These are phyloP conservation scores for Typhlichthys eigenmanni DNA, from an alignment of 2,797 vertebrate species.

Conservation along the genomic window DNA sequence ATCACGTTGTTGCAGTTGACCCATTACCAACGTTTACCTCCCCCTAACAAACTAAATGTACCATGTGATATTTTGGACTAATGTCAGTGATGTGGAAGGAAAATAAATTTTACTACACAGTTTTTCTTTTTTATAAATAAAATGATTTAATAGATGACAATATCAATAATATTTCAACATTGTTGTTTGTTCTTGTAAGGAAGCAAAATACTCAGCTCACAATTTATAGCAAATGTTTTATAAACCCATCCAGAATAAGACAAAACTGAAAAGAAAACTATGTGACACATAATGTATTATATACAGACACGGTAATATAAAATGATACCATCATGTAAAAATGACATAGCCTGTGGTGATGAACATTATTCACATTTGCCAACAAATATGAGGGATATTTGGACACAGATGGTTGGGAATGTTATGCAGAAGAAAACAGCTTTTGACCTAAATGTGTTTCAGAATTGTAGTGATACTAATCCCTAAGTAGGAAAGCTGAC, in stretches of 20 bases:
- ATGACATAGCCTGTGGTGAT: slow-evolving; percentile 66
- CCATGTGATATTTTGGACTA: slow-evolving; percentile 10
- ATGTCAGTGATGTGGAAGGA: slow-evolving; percentile 1
- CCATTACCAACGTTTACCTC: slow-evolving; percentile 60
- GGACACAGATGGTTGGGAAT: slow-evolving; percentile 25
- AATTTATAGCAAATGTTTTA: slow-evolving; percentile 74
- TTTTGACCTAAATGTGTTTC: slow-evolving; percentile 60
- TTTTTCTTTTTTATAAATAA: slow-evolving; percentile 74
- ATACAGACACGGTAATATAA: slow-evolving; percentile 69
- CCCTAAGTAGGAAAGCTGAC: slow-evolving; percentile 66
- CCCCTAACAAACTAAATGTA: slow-evolving; percentile 18
- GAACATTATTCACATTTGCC: slow-evolving; percentile 72
- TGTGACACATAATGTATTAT: slow-evolving; percentile 64
- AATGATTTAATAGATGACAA: slow-evolving; percentile 79
- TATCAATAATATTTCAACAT: slow-evolving; percentile 72
- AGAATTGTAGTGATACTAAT: slow-evolving; percentile 65
- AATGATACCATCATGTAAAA: slow-evolving; percentile 60
- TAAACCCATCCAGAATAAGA: slow-evolving; percentile 77
- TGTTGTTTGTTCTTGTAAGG: slow-evolving; percentile 73
- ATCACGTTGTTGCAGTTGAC: slow-evolving; percentile 74
- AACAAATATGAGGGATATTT: slow-evolving; percentile 45
- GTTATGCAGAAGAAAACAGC: slow-evolving; percentile 44
- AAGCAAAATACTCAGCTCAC: slow-evolving; percentile 68
- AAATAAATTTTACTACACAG: slow-evolving; percentile 41
- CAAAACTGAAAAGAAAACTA: slow-evolving; percentile 71